phyloP scores from a whole-genome alignment of 2,888 invertebrate species.

The Unio delphinus region DNA sequence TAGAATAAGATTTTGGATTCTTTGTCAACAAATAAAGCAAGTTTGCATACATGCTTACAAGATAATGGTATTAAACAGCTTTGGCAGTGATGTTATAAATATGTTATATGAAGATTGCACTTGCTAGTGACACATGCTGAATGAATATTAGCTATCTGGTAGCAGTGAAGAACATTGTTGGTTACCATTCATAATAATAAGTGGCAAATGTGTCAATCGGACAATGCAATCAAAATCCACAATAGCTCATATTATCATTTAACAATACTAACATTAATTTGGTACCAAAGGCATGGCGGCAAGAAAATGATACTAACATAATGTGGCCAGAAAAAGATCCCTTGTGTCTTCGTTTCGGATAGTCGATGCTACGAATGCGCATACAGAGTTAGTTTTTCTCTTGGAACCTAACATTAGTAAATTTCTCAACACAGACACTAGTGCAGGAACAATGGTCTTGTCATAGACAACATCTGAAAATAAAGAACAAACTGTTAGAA shows the following conservation, averaged over 20 bases:
- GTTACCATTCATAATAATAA: too few species aligned
- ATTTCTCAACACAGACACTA: conserved; percentile 53
- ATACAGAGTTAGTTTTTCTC: conserved; percentile 26
- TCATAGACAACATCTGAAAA: conserved; percentile 65
- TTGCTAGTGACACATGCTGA: neutral
- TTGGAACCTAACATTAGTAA: conserved; percentile 24
- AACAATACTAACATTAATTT: too few species aligned
- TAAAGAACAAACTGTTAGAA: conserved; percentile 3
- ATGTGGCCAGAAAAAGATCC: conserved; percentile 57
- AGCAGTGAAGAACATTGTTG: too few species aligned
- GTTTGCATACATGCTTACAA: too few species aligned
- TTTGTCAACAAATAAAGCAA: too few species aligned
- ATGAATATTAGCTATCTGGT: neutral
- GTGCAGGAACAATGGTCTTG: conserved; percentile 55
- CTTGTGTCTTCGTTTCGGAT: conserved; percentile 62
- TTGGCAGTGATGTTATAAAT: neutral
- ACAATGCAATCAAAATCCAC: too few species aligned
- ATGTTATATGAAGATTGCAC: neutral
- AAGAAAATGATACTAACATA: conserved; percentile 47
- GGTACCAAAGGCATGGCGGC: neutral
- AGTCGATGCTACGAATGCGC: conserved; percentile 59
- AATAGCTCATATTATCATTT: too few species aligned
- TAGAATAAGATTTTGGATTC: too few species aligned
- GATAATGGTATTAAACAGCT: neutral
- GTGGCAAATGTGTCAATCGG: too few species aligned